These are phyloP conservation scores for Opisthocomus hoazin DNA, from an alignment of 2,113 vertebrate species.

Conservation along the genomic window DNA sequence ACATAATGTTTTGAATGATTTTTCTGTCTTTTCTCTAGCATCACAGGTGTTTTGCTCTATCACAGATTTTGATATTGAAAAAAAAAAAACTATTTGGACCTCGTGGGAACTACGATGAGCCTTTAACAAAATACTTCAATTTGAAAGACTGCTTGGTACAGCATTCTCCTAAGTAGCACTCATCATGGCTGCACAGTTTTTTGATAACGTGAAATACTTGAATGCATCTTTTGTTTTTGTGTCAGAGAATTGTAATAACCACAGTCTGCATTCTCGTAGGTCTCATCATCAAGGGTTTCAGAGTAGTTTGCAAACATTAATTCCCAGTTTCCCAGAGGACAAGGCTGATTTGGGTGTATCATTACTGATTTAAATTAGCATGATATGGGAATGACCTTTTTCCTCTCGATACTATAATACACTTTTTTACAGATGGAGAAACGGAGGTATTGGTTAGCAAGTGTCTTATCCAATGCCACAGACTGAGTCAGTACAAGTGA, in stretches of 20 bases:
- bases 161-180: fast-evolving
- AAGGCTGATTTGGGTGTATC: not conserved
- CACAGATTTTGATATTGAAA: not conserved
- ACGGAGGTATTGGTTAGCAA: not conserved
- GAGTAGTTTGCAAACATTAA: not conserved
- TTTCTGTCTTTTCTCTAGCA: not conserved
- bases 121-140: not conserved
- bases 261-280: not conserved
- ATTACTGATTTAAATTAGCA: not conserved
- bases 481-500: not conserved
- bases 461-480: not conserved
- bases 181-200: not conserved
- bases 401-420: not conserved
- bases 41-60: not conserved
- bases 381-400: not conserved
- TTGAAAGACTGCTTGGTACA: not conserved
- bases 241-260: not conserved
- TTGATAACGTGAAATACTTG: not conserved
- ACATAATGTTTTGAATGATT: not conserved
- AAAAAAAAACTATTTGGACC: not conserved
- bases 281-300: not conserved
- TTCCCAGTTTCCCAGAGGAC: not conserved
- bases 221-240: not conserved
- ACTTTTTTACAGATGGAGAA: not conserved
- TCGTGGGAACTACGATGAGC: not conserved